phyloP scores from a whole-genome alignment of 2,797 vertebrate species.

The Siniperca undulata region DNA sequence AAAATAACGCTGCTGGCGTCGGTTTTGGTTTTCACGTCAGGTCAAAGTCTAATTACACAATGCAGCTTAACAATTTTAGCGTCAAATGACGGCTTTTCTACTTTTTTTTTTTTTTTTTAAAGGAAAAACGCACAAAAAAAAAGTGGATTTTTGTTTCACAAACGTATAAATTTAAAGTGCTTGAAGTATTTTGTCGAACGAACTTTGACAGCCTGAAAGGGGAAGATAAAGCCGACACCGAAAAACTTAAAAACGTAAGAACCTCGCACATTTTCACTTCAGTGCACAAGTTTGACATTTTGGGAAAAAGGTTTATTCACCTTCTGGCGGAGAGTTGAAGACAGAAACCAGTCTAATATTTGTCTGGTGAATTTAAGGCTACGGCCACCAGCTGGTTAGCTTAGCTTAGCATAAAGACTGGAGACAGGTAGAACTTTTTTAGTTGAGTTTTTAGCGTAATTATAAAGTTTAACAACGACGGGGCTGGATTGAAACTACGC shows the following conservation, averaged over 20 bases:
- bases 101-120: too few relatives aligned
- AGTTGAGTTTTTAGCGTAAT: too few relatives aligned
- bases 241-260: not conserved
- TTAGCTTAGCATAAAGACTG: not conserved
- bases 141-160: not conserved
- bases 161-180: conserved; percentile 29
- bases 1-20: not conserved
- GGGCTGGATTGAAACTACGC: too few relatives aligned
- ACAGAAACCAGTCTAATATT: too few relatives aligned
- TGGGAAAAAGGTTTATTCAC: not conserved
- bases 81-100: not conserved
- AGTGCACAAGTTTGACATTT: not conserved
- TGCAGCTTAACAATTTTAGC: not conserved
- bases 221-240: not conserved
- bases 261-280: not conserved
- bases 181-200: not conserved
- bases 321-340: too few relatives aligned
- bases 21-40: not conserved
- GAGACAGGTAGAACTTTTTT: too few relatives aligned
- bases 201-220: not conserved
- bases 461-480: too few relatives aligned
- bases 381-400: not conserved
- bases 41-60: not conserved
- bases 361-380: too few relatives aligned
- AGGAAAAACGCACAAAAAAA: not conserved